Evolutionary conservation across 2,888 invertebrate genomes (phyloP).

Genomic region (Adelognathus sp.): DNA sequence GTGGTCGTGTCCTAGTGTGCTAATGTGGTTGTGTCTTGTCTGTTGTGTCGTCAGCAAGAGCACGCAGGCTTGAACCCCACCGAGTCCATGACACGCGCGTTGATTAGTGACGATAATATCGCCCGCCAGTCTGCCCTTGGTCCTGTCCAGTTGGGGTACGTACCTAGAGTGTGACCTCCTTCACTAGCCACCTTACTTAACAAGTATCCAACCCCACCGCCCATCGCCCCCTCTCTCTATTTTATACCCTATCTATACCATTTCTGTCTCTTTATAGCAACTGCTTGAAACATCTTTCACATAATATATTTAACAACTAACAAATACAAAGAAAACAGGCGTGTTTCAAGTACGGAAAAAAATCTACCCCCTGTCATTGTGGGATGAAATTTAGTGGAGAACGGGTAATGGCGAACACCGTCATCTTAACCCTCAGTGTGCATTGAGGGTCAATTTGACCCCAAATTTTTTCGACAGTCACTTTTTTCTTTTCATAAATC

Average conservation of each 20-base stretch:
- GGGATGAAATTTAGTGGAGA: not conserved
- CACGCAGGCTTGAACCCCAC: conserved; percentile 93
- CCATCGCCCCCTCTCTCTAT: conserved; percentile 43
- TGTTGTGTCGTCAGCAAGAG: conserved; percentile 92
- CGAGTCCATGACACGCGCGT: conserved; percentile 97
- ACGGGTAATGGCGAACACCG: too few relatives aligned
- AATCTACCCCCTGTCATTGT: not conserved
- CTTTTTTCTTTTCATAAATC: too few relatives aligned
- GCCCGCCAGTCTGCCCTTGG: conserved; percentile 92
- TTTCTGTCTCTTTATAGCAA: conserved; percentile 51
- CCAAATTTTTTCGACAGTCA: too few relatives aligned
- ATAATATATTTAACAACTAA: conserved; percentile 50
- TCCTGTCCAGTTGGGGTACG: conserved; percentile 97
- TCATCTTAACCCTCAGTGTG: too few relatives aligned
- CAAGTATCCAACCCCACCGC: conserved; percentile 57
- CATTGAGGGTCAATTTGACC: too few relatives aligned
- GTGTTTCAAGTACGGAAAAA: not conserved
- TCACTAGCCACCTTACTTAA: conserved; percentile 71
- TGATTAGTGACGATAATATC: conserved; percentile 94
- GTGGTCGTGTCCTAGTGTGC: conserved; percentile 78
- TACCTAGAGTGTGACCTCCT: conserved; percentile 82
- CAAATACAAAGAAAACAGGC: conserved; percentile 38
- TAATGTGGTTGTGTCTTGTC: conserved; percentile 84
- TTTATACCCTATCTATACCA: conserved; percentile 30
- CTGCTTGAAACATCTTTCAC: conserved; percentile 50